Conservation (phyloP, 1,140 invertebrate species). For the Drosophila sproati region DNA sequence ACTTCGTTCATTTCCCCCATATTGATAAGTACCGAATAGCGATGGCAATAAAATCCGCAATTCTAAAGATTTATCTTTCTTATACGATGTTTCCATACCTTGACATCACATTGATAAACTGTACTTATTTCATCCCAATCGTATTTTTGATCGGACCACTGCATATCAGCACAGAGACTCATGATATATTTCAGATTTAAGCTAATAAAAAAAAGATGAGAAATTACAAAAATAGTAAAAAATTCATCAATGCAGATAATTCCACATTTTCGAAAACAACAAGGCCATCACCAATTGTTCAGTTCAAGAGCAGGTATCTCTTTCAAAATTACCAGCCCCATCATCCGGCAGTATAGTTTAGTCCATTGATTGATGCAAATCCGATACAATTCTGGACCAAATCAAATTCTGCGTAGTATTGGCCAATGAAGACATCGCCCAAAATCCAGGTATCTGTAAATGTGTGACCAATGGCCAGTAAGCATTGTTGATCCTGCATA, state of each 20-base stretch:
- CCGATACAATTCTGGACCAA: conserved; percentile 88
- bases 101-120: no score
- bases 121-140: no score
- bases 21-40: no score
- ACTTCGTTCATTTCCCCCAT: no score
- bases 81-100: no score
- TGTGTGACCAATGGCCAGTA: conserved; percentile 19
- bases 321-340: not conserved
- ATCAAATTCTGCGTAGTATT: conserved; percentile 89
- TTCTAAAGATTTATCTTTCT: no score
- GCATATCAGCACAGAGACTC: conserved; percentile 15
- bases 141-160: conserved; percentile 14
- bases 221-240: not conserved
- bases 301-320: not conserved
- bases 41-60: no score
- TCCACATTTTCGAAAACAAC: not conserved
- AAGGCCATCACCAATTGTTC: not conserved
- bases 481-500: not conserved
- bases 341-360: not conserved
- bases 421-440: conserved; percentile 88
- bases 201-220: not conserved
- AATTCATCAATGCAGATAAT: not conserved
- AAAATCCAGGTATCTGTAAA: conserved; percentile 52
- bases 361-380: conserved; percentile 70
- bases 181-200: not conserved